Percentiles rank a stretch among this genome's conserved stretches.
These are phyloP conservation scores for Pediacus dermestoides DNA, from an alignment of 2,888 invertebrate species.

Conservation along the genomic window DNA sequence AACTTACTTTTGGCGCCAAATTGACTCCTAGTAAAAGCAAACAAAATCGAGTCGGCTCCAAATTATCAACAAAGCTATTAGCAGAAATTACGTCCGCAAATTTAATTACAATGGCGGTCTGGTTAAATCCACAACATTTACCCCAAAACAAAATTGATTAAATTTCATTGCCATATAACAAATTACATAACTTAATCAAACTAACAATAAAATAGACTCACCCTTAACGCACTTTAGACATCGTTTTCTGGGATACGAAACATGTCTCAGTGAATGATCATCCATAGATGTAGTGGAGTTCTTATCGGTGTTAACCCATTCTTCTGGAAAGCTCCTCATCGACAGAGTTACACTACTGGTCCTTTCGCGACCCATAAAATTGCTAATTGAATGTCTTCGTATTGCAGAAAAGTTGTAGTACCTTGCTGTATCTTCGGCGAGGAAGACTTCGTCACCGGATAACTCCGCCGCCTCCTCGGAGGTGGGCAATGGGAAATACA, in stretches of 20 bases:
- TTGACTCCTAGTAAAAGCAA: too few relatives aligned
- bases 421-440: slow-evolving; percentile 51
- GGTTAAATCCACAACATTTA: too few relatives aligned
- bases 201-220: slow-evolving; percentile 35
- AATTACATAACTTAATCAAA: too few relatives aligned
- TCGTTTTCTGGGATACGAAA: slow-evolving; percentile 46
- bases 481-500: slow-evolving; percentile 41
- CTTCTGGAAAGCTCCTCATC: slow-evolving; percentile 43
- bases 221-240: slow-evolving; percentile 44
- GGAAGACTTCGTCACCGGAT: slow-evolving; percentile 57
- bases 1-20: too few relatives aligned
- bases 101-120: too few relatives aligned
- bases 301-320: slow-evolving; percentile 39
- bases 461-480: slow-evolving; percentile 36
- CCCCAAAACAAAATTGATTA: too few relatives aligned
- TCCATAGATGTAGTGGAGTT: slow-evolving; percentile 34
- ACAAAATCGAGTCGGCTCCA: too few relatives aligned
- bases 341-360: slow-evolving; percentile 42
- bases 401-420: slow-evolving; percentile 54
- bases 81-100: too few relatives aligned
- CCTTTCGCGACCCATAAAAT: slow-evolving; percentile 52
- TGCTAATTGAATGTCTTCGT: slow-evolving; percentile 65
- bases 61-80: too few relatives aligned
- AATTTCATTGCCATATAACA: too few relatives aligned
- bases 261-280: slow-evolving; percentile 46